Evolutionary conservation across 2,888 invertebrate species (phyloP).

Genomic region (Diplazon laetatorius): DNA sequence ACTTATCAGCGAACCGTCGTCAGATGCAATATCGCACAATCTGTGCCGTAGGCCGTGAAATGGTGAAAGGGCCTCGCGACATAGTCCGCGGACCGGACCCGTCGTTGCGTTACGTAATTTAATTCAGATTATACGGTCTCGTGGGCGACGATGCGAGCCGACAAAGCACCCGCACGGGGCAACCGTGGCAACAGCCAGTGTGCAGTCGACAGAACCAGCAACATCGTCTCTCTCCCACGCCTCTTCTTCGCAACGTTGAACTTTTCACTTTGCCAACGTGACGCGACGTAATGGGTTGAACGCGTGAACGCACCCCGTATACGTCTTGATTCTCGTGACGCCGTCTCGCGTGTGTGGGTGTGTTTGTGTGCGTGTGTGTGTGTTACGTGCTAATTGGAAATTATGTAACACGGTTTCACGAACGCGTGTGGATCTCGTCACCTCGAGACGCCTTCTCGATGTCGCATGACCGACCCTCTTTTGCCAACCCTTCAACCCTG

Average conservation of each 20-base stretch:
- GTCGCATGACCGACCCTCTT: slow-evolving; percentile 23
- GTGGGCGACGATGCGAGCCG: slow-evolving; percentile 51
- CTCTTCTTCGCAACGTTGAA: slow-evolving; percentile 47
- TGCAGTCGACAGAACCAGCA: slow-evolving; percentile 3
- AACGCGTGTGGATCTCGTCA: slow-evolving; percentile 32
- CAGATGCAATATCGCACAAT: slow-evolving; percentile 5
- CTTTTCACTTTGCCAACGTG: slow-evolving; percentile 45
- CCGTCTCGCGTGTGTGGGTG: slow-evolving; percentile 20
- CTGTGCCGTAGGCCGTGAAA: slow-evolving; percentile 2
- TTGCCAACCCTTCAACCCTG: background rate
- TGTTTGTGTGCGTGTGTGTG: background rate
- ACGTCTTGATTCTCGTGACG: background rate
- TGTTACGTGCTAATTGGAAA: slow-evolving; percentile 55
- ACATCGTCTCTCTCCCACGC: slow-evolving; percentile 37
- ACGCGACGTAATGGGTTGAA: slow-evolving; percentile 34
- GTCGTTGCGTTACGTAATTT: slow-evolving; percentile 61
- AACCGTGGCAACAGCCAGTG: background rate
- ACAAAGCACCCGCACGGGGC: slow-evolving; percentile 48
- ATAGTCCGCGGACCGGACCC: slow-evolving; percentile 17
- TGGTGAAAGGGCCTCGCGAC: background rate
- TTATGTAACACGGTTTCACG: slow-evolving; percentile 43
- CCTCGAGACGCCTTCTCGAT: slow-evolving; percentile 24
- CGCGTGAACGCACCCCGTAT: slow-evolving; percentile 20
- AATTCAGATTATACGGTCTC: slow-evolving; percentile 61
- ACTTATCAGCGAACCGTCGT: no score